phyloP scores from a whole-genome alignment of 2,797 vertebrate species.

The Pseudotriccus pelzelni region DNA sequence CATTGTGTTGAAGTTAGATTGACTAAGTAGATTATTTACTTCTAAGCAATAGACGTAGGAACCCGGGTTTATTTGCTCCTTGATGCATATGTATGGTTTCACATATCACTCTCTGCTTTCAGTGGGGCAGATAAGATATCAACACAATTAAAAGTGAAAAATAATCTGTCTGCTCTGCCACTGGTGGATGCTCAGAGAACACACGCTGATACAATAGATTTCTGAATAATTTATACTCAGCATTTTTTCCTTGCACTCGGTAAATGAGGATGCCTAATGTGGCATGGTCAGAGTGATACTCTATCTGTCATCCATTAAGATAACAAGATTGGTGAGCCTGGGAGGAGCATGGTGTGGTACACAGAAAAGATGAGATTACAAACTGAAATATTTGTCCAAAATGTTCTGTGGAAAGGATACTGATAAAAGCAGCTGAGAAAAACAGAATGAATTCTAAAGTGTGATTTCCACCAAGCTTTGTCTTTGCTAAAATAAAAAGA shows the following conservation, averaged over 20 bases:
- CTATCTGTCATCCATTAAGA: slow-evolving; percentile 87
- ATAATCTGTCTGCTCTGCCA: slow-evolving; percentile 80
- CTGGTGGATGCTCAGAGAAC: slow-evolving; percentile 84
- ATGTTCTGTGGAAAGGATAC: slow-evolving; percentile 14
- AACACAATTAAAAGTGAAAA: slow-evolving; percentile 92
- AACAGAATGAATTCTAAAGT: slow-evolving; percentile 31
- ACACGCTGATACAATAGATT: slow-evolving; percentile 80
- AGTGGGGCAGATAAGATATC: slow-evolving; percentile 86
- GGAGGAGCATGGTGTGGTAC: neutral
- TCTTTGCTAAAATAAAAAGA: neutral
- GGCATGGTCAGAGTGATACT: slow-evolving; percentile 76
- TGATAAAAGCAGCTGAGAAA: slow-evolving; percentile 46
- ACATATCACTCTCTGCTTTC: slow-evolving; percentile 85
- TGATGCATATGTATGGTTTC: slow-evolving; percentile 74
- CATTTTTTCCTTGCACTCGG: slow-evolving; percentile 86
- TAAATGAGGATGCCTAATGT: slow-evolving; percentile 90
- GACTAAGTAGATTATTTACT: slow-evolving; percentile 72
- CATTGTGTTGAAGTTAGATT: slow-evolving; percentile 29
- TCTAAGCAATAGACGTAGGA: slow-evolving; percentile 74
- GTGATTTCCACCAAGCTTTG: slow-evolving; percentile 6
- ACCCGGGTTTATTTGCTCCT: slow-evolving; percentile 61
- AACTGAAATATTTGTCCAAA: slow-evolving; percentile 45
- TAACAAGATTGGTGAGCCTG: slow-evolving; percentile 87
- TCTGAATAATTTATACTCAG: slow-evolving; percentile 85
- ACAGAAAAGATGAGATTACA: slow-evolving; percentile 48